These are phyloP conservation scores for Characodon lateralis DNA, from an alignment of 2,797 vertebrate genomes.

Conservation along the genomic window DNA sequence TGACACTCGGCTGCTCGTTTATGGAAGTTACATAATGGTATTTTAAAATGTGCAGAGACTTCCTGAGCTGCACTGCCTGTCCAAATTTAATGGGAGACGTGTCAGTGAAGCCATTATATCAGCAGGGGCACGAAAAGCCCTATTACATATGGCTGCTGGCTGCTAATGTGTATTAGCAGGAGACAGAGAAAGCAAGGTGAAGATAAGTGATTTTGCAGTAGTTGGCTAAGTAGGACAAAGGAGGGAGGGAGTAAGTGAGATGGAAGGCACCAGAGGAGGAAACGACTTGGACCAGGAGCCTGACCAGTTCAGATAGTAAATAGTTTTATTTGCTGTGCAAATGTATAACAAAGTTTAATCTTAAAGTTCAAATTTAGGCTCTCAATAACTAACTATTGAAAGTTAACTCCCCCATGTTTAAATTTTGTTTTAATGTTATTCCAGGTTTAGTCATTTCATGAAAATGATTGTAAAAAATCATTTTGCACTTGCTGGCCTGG, in stretches of 20 bases:
- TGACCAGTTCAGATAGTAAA: conserved; percentile 4
- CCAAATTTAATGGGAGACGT: conserved; percentile 79
- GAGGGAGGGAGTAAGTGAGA: conserved; percentile 52
- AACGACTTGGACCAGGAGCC: conserved; percentile 29
- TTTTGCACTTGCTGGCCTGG: background rate
- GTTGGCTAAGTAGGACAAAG: conserved; percentile 77
- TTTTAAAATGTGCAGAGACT: conserved; percentile 72
- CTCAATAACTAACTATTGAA: background rate
- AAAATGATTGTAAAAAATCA: background rate
- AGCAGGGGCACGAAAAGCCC: conserved; percentile 75
- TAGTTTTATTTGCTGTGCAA: conserved; percentile 19
- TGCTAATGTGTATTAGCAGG: conserved; percentile 80
- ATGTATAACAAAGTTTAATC: conserved; percentile 5
- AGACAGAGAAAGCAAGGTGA: conserved; percentile 79
- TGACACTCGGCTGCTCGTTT: conserved; percentile 71
- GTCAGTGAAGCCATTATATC: conserved; percentile 78
- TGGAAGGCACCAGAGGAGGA: conserved; percentile 47
- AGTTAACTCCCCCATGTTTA: background rate
- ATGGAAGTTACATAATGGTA: conserved; percentile 76
- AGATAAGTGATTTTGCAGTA: conserved; percentile 78
- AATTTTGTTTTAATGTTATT: background rate
- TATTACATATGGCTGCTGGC: conserved; percentile 80
- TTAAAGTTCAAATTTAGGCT: background rate
- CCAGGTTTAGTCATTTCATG: background rate
- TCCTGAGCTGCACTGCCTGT: conserved; percentile 69